Base-by-base conservation (phyloP, 64 coral and sea anemone genomes). In the Anthopleura sola region DNA sequence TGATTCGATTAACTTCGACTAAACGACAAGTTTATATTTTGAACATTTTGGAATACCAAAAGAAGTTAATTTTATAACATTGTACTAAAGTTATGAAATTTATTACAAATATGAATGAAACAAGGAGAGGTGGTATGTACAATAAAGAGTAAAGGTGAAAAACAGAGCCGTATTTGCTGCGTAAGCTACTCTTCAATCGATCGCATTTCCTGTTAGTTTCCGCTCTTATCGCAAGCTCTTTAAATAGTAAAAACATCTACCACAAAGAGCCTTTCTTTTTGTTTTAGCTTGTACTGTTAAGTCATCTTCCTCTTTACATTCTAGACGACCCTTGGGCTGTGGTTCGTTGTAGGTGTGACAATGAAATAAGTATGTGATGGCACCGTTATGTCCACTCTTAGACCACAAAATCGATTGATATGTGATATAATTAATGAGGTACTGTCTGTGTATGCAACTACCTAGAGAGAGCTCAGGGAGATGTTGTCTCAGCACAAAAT, bases 351-450 rank as follows among this genome's bases (percentile, higher is more conserved):
- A 71, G 66, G 66, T 71, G 66, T 71, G 66, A 71, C 66, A n/a
- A 17, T 53, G 12, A 53, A 53, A 53, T 53, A 53, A 53, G 50
- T 53, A 62, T 62, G 58, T 26, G 58, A 62, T 62, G 58, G 58
- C 58, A 71, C 66, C 66, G 66, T 71, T 71, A 71, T 32, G 66
- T 71, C 66, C 66, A 29, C 15, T 32, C 34, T 20, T 71, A 9
- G 28, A 71, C 66, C 66, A 32, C 66, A 71, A 71, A 71, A 71
- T 71, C 66, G 66, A 71, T 71, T 71, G 66, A 71, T 71, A 71
- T 71, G 66, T 71, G 15, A 71, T 32, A 12, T 71, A 71, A 33
- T 71, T 71, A 71, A 71, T 71, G 29, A 34, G 66, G 26, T 14
- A 28, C 14, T 32, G 66, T 71, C 28, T 32, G n/a, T 71, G 5